Base-by-base conservation (phyloP, 2,113 vertebrate species). In the Hemiprocne comata region DNA sequence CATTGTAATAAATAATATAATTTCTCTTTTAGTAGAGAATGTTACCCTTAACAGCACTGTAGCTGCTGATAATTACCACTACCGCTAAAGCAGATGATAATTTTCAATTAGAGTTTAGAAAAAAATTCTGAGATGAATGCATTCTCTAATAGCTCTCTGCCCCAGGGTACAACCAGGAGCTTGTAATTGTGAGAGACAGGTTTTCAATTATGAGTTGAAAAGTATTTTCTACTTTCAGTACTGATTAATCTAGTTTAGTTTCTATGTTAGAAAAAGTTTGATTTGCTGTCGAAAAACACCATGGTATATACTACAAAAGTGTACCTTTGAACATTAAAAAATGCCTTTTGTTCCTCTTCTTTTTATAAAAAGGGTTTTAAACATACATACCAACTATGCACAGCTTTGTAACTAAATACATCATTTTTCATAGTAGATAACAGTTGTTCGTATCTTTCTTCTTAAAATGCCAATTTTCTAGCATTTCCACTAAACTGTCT, bases 261-360 rank as follows among this genome's bases (percentile, higher is more conserved):
- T 73, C 69, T 69, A 34, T 8, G 13, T 54, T 53, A 31, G 16
- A 79, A 73, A 77, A 74, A 14, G 8, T 13, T 60, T 57, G 7
- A 4, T 55, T 29, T 28, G 15, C 5, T 3, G 1, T 66, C 85
- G 13, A 48, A 71, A 55, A 8, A 4, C 31, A 34, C 24, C 7
- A 12, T 5, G 15, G 2, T 20, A 19, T 16, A 1, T 46, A 18
- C 1, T 5, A 13, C 8, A 85, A 16, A 40, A 40, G 2, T 36
- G 7, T 25, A 4, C 5, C 10, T 75, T 64, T 50, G 13, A 48
- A 18, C 12, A 33, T 36, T 69, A 13, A 83, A 70, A 31, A 42
- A 8, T 19, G 1, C 12, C 5, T 13, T 67, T 34, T 76, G 1
- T 44, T 73, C 9, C 2, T 62, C 13, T 53, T 65, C 2, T 10